Percentiles rank a stretch among this genome's conserved stretches.
Conservation (phyloP, 1,140 invertebrate genomes). For the Drosophila sturtevanti region DNA sequence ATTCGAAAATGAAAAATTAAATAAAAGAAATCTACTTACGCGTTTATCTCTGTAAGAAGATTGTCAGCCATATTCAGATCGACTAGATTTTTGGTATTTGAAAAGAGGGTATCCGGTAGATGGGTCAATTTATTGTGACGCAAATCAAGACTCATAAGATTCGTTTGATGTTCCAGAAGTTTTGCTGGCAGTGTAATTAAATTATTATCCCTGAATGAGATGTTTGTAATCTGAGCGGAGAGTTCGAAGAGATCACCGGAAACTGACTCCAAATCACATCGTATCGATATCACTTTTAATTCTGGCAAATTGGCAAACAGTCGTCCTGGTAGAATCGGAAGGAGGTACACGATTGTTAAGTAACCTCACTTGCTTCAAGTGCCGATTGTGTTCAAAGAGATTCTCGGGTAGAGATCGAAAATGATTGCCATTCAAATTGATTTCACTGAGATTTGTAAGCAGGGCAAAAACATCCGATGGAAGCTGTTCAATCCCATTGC, state of each 20-base stretch:
- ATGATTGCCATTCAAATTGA: slow-evolving; percentile 86
- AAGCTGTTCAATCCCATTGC: slow-evolving; percentile 85
- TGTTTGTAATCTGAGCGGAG: slow-evolving; percentile 84
- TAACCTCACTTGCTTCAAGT: slow-evolving; percentile 84
- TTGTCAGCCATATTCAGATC: slow-evolving; percentile 85
- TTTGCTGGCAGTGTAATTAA: slow-evolving; percentile 84
- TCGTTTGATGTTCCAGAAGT: slow-evolving; percentile 85
- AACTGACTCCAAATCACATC: slow-evolving; percentile 78
- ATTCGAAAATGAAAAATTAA: background rate
- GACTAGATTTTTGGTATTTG: slow-evolving; percentile 83
- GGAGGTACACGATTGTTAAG: slow-evolving; percentile 84
- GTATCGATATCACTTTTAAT: slow-evolving; percentile 84
- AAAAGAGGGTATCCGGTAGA: slow-evolving; percentile 85
- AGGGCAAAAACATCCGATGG: slow-evolving; percentile 85
- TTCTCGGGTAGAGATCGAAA: slow-evolving; percentile 85
- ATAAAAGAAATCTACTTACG: slow-evolving; percentile 81
- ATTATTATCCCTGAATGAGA: slow-evolving; percentile 85
- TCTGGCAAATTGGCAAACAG: slow-evolving; percentile 85
- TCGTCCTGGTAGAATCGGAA: slow-evolving; percentile 84
- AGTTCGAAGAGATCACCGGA: slow-evolving; percentile 85
- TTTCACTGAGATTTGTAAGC: slow-evolving; percentile 84
- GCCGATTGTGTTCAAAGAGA: slow-evolving; percentile 84
- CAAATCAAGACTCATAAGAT: slow-evolving; percentile 84
- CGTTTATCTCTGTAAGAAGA: slow-evolving; percentile 83
- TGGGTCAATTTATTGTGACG: slow-evolving; percentile 84